These are phyloP conservation scores for Pyrgilauda ruficollis DNA, from an alignment of 2,113 vertebrate genomes.

Conservation along the genomic window DNA sequence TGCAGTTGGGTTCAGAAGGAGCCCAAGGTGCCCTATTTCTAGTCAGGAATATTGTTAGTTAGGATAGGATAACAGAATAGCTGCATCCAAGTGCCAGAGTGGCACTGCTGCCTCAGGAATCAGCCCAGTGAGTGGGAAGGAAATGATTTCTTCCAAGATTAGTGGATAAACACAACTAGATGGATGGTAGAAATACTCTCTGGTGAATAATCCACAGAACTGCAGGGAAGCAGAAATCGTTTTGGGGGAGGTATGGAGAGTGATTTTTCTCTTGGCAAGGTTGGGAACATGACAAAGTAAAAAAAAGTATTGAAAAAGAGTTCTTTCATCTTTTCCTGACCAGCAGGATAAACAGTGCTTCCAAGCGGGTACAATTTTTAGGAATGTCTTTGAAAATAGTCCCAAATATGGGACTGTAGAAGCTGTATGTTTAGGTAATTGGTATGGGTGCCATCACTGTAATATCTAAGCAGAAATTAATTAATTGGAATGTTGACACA, in stretches of 20 bases:
- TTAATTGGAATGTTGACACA: neutral
- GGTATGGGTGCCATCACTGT: neutral
- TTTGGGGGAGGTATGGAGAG: neutral
- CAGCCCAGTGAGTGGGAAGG: neutral
- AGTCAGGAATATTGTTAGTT: neutral
- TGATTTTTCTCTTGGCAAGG: neutral
- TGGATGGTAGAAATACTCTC: neutral
- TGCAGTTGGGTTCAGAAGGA: neutral
- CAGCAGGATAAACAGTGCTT: neutral
- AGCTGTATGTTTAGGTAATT: neutral
- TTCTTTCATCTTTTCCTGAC: neutral
- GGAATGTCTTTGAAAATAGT: neutral
- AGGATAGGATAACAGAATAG: neutral
- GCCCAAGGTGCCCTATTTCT: neutral
- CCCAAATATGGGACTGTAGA: neutral
- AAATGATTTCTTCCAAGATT: neutral
- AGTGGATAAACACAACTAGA: conserved; percentile 18
- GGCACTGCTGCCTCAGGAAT: neutral
- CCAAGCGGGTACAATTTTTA: neutral
- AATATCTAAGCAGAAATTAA: neutral
- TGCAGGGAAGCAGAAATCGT: neutral
- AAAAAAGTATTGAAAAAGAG: neutral
- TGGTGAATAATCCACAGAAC: neutral
- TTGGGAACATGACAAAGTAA: neutral
- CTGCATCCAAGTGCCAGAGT: neutral